Percentiles rank a stretch among this genome's conserved stretches.
Conservation (phyloP, 2,888 invertebrate genomes). For the Acanthococcus lagerstroemiae region DNA sequence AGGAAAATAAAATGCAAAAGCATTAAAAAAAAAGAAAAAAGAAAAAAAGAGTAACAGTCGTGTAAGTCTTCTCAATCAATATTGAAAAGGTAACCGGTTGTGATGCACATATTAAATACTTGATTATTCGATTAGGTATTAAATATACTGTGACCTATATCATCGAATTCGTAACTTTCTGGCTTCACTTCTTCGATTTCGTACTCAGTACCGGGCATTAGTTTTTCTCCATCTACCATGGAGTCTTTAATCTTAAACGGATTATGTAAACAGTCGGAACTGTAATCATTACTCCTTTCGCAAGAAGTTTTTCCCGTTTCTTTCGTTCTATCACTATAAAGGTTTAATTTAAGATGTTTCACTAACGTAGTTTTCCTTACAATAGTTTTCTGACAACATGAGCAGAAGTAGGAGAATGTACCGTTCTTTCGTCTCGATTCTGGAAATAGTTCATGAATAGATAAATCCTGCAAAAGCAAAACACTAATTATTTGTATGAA, state of each 20-base stretch:
- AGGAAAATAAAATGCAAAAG: too few relatives aligned
- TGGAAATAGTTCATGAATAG: slow-evolving; percentile 16
- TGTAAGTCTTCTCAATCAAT: too few relatives aligned
- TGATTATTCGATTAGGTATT: background rate
- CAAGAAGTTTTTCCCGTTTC: background rate
- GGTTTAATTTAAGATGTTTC: slow-evolving; percentile 13
- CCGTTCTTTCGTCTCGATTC: slow-evolving; percentile 2
- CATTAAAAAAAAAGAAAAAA: too few relatives aligned
- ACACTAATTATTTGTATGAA: background rate
- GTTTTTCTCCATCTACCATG: background rate
- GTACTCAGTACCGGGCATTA: slow-evolving; percentile 4
- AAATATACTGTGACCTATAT: background rate
- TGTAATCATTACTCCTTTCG: background rate
- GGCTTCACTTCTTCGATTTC: slow-evolving; percentile 17
- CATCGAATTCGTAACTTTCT: background rate
- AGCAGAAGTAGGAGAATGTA: slow-evolving; percentile 9
- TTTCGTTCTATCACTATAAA: background rate
- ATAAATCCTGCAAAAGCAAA: slow-evolving; percentile 8
- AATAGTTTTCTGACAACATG: slow-evolving; percentile 13
- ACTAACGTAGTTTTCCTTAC: slow-evolving; percentile 6
- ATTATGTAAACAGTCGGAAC: background rate
- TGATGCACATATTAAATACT: too few relatives aligned
- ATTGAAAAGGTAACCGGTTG: too few relatives aligned
- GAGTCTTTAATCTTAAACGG: background rate
- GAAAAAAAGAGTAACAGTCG: too few relatives aligned